Conservation (phyloP, 2,888 invertebrate genomes). For the Limnephilus auricula region DNA sequence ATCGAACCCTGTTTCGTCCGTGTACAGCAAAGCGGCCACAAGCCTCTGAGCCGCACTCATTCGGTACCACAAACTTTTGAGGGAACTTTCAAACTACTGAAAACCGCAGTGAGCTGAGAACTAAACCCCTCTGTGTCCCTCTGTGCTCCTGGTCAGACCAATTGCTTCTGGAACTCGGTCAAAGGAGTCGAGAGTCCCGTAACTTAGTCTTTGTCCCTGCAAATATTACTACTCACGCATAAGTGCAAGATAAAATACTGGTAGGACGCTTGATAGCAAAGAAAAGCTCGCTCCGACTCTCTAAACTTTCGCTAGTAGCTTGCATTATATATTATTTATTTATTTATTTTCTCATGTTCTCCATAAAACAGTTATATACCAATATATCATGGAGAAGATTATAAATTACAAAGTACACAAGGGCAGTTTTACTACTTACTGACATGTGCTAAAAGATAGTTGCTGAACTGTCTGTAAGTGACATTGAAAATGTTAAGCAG, state of each 20-base stretch:
- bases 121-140: conserved; percentile 38
- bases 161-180: conserved; percentile 53
- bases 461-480: too few species aligned
- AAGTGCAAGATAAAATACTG: neutral
- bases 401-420: too few species aligned
- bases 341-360: too few species aligned
- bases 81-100: conserved; percentile 62
- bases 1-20: conserved; percentile 46
- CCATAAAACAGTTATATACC: too few species aligned
- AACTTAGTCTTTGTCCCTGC: neutral
- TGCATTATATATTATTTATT: neutral
- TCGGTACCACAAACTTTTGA: conserved; percentile 52
- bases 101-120: conserved; percentile 63
- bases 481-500: too few species aligned
- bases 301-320: neutral
- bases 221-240: neutral
- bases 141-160: conserved; percentile 30
- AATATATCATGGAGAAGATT: too few species aligned
- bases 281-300: neutral
- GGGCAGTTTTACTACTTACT: too few species aligned
- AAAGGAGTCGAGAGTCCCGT: conserved; percentile 6
- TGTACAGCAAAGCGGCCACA: conserved; percentile 63
- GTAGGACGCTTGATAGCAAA: too few species aligned
- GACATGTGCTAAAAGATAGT: too few species aligned
- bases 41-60: conserved; percentile 43